These are phyloP conservation scores for Macrosiphum euphorbiae DNA, from an alignment of 2,888 invertebrate genomes.

Conservation along the genomic window DNA sequence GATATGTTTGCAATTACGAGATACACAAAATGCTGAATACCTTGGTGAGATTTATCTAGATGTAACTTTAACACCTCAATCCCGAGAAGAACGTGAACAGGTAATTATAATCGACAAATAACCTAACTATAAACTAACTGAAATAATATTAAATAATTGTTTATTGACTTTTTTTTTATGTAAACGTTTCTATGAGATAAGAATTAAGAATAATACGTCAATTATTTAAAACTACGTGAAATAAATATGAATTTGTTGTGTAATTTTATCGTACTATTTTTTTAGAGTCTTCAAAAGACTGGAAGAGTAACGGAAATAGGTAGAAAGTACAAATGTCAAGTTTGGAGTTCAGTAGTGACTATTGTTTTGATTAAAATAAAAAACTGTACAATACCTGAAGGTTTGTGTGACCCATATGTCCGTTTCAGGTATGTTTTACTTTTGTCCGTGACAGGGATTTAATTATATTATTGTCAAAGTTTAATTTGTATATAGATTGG, in stretches of 20 bases:
- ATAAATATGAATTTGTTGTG: not conserved
- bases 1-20: constrained; percentile 83
- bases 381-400: constrained; percentile 89
- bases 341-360: constrained; percentile 97
- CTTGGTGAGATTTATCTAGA: constrained; percentile 89
- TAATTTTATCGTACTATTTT: constrained; percentile 67
- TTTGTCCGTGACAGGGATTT: not conserved
- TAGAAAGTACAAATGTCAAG: constrained; percentile 89
- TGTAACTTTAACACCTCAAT: constrained; percentile 90
- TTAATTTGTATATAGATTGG: constrained; percentile 77
- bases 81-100: constrained; percentile 95
- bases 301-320: constrained; percentile 84
- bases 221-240: not conserved
- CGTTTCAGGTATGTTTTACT: constrained; percentile 85
- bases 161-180: not conserved
- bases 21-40: constrained; percentile 79
- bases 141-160: not conserved
- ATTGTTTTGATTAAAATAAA: constrained; percentile 96
- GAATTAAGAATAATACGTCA: not conserved
- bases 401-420: constrained; percentile 92
- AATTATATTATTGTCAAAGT: constrained; percentile 8
- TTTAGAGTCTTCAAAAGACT: constrained; percentile 85
- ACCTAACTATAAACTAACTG: not conserved
- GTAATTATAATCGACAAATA: constrained; percentile 73
- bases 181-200: not conserved